phyloP scores from a whole-genome alignment of 1,140 invertebrate genomes.

The Camponotus pennsylvanicus region DNA sequence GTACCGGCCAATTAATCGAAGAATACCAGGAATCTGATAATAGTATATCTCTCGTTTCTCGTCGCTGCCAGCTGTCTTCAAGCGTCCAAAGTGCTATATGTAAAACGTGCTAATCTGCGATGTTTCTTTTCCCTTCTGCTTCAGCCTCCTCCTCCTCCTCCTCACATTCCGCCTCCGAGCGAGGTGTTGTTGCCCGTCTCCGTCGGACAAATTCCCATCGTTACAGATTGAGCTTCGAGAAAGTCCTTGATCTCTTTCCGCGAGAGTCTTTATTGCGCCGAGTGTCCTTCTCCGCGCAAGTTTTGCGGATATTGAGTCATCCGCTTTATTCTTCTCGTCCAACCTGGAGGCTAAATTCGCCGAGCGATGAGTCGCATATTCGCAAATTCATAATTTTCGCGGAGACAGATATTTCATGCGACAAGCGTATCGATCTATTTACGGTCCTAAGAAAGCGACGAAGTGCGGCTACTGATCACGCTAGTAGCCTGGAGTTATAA shows the following conservation, averaged over 20 bases:
- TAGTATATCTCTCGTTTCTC: constrained; percentile 75
- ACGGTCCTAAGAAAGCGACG: constrained; percentile 57
- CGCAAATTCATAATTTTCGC: constrained; percentile 10
- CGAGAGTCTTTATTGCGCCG: constrained; percentile 3
- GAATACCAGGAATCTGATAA: constrained; percentile 78
- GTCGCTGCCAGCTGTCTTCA: constrained; percentile 46
- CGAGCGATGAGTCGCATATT: not conserved
- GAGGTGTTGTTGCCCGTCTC: constrained; percentile 22
- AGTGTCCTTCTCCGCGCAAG: constrained; percentile 19
- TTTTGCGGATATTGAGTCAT: constrained; percentile 37
- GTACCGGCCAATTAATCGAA: constrained; percentile 81
- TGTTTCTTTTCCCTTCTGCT: constrained; percentile 16
- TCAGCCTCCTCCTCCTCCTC: not conserved
- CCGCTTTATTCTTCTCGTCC: not conserved
- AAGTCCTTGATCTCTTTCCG: constrained; percentile 60
- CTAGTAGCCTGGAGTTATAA: not conserved
- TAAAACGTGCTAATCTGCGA: constrained; percentile 49
- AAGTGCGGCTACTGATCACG: constrained; percentile 42
- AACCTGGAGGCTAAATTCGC: not conserved
- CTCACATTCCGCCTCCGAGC: constrained; percentile 2
- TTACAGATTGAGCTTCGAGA: constrained; percentile 64
- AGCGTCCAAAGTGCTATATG: constrained; percentile 1
- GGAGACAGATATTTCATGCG: constrained; percentile 3
- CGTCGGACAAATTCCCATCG: constrained; percentile 64
- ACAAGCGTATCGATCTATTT: constrained; percentile 37